Evolutionary conservation across 1,140 invertebrate genomes (phyloP).

Genomic region (Leptopilina clavipes): DNA sequence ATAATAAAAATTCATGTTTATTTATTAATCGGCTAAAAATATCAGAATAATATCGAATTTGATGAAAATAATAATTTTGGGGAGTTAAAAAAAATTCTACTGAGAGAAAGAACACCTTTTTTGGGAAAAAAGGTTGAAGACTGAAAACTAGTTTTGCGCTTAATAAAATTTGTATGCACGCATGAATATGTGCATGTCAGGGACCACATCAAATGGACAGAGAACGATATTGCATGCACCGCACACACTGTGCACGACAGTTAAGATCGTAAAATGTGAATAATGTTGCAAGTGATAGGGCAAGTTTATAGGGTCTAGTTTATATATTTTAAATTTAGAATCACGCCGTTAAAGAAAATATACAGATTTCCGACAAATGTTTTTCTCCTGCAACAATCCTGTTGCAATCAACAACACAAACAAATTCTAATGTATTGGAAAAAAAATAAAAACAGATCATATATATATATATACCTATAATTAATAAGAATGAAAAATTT

Average conservation of each 20-base stretch:
- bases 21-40: too few species aligned
- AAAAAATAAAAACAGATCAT: too few species aligned
- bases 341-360: too few species aligned
- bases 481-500: too few species aligned
- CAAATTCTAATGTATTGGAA: too few species aligned
- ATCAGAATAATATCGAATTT: too few species aligned
- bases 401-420: too few species aligned
- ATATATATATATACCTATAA: too few species aligned
- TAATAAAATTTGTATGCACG: background rate
- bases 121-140: background rate
- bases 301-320: slow-evolving; percentile 42
- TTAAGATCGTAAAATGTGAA: slow-evolving; percentile 43
- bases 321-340: slow-evolving; percentile 36
- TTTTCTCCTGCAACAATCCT: too few species aligned
- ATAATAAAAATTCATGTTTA: too few species aligned
- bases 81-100: background rate
- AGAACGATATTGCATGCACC: background rate
- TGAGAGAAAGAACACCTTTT: background rate
- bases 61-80: background rate
- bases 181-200: background rate
- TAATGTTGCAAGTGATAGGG: slow-evolving; percentile 45
- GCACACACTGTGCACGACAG: slow-evolving; percentile 21
- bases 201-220: slow-evolving; percentile 21
- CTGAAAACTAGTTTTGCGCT: background rate
- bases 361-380: too few species aligned